These are phyloP conservation scores for Cebidichthys violaceus DNA, from an alignment of 2,113 vertebrate species.

Conservation along the genomic window DNA sequence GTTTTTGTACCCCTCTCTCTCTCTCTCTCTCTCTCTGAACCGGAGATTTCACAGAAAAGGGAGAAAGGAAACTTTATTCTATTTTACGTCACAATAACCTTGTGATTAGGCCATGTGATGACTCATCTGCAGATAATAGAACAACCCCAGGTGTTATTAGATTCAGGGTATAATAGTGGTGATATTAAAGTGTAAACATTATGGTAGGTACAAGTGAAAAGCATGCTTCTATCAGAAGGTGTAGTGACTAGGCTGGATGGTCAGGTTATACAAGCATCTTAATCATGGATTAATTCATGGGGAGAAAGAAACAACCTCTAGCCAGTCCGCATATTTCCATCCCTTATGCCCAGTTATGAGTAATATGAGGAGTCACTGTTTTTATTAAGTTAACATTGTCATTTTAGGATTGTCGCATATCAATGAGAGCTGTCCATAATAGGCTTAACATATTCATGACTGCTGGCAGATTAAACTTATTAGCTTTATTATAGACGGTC, in stretches of 20 bases:
- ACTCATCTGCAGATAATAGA: background rate
- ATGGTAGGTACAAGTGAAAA: background rate
- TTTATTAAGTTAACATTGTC: constrained; percentile 56
- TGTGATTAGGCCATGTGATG: constrained; percentile 34
- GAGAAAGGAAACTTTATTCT: constrained; percentile 19
- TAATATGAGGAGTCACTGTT: constrained; percentile 36
- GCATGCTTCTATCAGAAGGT: background rate
- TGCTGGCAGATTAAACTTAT: constrained; percentile 47
- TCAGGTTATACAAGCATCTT: constrained; percentile 3
- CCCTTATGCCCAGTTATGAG: background rate
- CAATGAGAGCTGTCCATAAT: constrained; percentile 58
- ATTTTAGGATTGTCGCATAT: constrained; percentile 54
- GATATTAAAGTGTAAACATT: constrained; percentile 5
- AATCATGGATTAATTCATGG: background rate
- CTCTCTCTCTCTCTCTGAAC: background rate
- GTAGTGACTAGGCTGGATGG: background rate
- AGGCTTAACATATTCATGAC: constrained; percentile 74
- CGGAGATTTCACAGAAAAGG: constrained; percentile 7
- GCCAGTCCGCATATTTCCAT: constrained; percentile 24
- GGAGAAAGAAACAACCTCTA: background rate
- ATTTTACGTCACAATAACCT: constrained; percentile 21
- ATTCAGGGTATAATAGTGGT: background rate
- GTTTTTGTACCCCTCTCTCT: background rate
- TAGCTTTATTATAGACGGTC: constrained; percentile 31
- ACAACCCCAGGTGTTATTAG: background rate